Percentiles rank a stretch among this genome's conserved stretches.
Conservation (phyloP, 2,113 vertebrate genomes). For the Lagenorhynchus albirostris region DNA sequence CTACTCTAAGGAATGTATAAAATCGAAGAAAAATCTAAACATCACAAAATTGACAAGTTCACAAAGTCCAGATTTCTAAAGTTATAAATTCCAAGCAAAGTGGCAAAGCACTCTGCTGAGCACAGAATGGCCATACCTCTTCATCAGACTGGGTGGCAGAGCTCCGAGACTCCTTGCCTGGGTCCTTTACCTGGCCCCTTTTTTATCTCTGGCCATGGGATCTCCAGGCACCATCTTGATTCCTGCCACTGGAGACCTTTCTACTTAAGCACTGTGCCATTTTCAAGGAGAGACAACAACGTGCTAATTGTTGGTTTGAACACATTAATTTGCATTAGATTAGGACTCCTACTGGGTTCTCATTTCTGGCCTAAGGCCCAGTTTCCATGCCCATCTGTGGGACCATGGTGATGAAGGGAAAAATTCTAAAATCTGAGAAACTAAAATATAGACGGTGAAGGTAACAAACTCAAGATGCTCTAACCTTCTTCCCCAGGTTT, state of each 20-base stretch:
- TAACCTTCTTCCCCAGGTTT: not conserved
- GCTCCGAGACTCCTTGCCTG: not conserved
- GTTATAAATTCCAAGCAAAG: not conserved
- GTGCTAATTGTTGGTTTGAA: not conserved
- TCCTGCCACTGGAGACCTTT: not conserved
- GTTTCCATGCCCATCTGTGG: not conserved
- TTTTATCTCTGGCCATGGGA: not conserved
- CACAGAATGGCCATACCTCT: fast-evolving
- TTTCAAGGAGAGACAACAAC: not conserved
- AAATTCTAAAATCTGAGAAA: not conserved
- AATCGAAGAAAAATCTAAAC: not conserved
- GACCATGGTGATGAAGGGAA: not conserved
- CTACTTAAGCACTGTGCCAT: not conserved
- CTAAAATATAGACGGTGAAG: not conserved
- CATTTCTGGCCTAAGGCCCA: not conserved
- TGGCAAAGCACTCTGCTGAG: not conserved
- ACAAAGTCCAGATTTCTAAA: not conserved
- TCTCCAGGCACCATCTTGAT: not conserved
- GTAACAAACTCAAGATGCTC: not conserved
- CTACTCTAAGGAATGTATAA: not conserved
- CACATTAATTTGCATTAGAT: not conserved
- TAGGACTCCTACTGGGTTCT: not conserved
- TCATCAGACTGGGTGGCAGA: not conserved
- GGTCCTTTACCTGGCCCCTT: not conserved
- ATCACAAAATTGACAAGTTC: not conserved